A percentile compares a stretch with the other conserved stretches of the same genome.
phyloP scores from a whole-genome alignment of 2,888 invertebrate genomes.

The Bruchidius siliquastri region DNA sequence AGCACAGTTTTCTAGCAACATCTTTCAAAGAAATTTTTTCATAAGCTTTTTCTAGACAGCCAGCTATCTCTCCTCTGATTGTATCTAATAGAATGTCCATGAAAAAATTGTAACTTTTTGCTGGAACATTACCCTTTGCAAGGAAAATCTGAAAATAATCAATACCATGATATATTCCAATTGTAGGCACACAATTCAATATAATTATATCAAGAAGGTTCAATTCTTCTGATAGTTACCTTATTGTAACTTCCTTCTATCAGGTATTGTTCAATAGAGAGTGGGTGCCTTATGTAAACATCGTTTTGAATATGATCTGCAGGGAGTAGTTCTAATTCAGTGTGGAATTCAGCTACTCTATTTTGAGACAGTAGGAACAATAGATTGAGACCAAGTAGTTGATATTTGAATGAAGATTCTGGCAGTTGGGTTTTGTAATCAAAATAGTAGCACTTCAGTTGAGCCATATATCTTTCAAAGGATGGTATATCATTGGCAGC shows the following conservation, averaged over 20 bases:
- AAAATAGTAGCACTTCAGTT: conserved; percentile 95
- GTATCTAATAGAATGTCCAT: conserved; percentile 95
- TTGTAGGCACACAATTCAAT: too few relatives aligned
- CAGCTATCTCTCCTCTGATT: conserved; percentile 92
- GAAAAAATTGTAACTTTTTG: conserved; percentile 92
- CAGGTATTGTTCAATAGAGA: conserved; percentile 94
- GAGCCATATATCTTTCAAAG: conserved; percentile 96
- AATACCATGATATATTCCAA: too few relatives aligned
- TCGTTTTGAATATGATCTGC: conserved; percentile 88
- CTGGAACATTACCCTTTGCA: conserved; percentile 93
- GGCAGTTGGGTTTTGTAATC: conserved; percentile 78
- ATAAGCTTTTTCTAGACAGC: conserved; percentile 95
- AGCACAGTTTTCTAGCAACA: conserved; percentile 84
- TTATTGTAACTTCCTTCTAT: conserved; percentile 99
- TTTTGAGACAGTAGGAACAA: conserved; percentile 92
- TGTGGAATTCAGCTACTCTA: conserved; percentile 97
- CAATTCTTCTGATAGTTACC: conserved; percentile 43
- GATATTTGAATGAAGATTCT: conserved; percentile 91
- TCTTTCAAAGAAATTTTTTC: conserved; percentile 82
- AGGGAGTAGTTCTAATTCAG: conserved; percentile 89
- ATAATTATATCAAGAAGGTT: background rate
- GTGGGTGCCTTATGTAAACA: conserved; percentile 89
- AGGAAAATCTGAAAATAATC: conserved; percentile 72
- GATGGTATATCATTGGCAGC: conserved; percentile 87
- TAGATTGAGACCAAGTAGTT: conserved; percentile 89